Base-by-base conservation (phyloP, 1,140 invertebrate genomes). In the Lerema accius region DNA sequence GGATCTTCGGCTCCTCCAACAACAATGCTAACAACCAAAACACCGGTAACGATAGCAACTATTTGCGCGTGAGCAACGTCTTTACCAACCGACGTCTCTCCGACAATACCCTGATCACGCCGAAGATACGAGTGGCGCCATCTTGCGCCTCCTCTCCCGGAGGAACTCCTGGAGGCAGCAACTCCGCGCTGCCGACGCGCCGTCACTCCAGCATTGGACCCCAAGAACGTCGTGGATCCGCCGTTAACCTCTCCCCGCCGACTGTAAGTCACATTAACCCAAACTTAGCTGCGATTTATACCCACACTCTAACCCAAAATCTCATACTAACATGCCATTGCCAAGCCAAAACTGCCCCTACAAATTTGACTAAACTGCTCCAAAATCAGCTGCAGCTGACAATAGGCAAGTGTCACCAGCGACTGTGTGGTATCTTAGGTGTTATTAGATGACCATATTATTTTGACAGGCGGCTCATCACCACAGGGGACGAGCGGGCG, bases 41-140 rank as follows among this genome's bases (percentile, higher is more conserved):
- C 4, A 78, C 71, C 6, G 78, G 72, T 40, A 82, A 76, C 14
- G 96, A 97, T 79, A 95, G 94, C 78, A 97, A 97, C 89, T 96
- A 97, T 90, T 91, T 98, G 76, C 93, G 96, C 39, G 97, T 98
- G 1, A 93, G 94, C 35, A 96, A 94, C 76, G 94, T 94, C 2
- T 96, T 96, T 80, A 94, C 96, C 13, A 97, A 94, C 80, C 94
- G 97, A 45, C 94, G 97, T 28, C 93, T 98, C 15, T 98, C 96
- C 2, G 97, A 98, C 89, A 98, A 98, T 87, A 97, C 96, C 15
- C 91, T 98, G 71, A 97, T 97, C 94, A 96, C 97, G 16, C 96
- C 96, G 7, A 97, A 96, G 91, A 97, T 97, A 67, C 93, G 95
- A 9, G 94, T 97, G 32, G 95, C 95, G 1, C 95, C 95, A 32